Percentiles rank a stretch among this genome's conserved stretches.
Conservation (phyloP, 2,797 vertebrate species). For the Fratercula arctica region DNA sequence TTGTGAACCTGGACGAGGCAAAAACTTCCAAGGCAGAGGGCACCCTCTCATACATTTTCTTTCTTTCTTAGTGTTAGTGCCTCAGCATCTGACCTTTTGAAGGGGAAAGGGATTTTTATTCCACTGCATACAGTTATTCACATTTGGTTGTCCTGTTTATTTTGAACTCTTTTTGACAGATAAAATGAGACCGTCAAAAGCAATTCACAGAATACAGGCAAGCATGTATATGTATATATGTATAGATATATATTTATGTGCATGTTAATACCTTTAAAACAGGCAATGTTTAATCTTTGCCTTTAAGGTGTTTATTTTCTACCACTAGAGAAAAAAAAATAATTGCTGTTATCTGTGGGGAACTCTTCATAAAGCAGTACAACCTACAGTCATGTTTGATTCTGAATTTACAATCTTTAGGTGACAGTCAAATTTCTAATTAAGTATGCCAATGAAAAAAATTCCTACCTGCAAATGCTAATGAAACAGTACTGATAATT, state of each 20-base stretch:
- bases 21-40: background rate
- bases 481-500: constrained; percentile 10
- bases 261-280: background rate
- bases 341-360: background rate
- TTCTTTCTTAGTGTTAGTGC: background rate
- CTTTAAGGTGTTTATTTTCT: background rate
- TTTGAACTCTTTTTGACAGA: background rate
- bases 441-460: background rate
- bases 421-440: background rate
- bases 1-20: background rate
- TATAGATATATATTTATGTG: background rate
- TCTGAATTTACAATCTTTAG: background rate
- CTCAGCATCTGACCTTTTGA: background rate
- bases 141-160: background rate
- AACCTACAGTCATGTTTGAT: background rate
- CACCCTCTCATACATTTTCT: background rate
- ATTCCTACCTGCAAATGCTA: background rate
- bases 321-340: background rate
- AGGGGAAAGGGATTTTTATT: background rate
- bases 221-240: background rate
- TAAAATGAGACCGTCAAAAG: background rate
- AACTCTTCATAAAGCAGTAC: background rate
- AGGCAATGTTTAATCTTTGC: background rate
- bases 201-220: background rate
- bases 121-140: background rate